phyloP scores from a whole-genome alignment of 2,888 invertebrate genomes.

The Bruchidius siliquastri region DNA sequence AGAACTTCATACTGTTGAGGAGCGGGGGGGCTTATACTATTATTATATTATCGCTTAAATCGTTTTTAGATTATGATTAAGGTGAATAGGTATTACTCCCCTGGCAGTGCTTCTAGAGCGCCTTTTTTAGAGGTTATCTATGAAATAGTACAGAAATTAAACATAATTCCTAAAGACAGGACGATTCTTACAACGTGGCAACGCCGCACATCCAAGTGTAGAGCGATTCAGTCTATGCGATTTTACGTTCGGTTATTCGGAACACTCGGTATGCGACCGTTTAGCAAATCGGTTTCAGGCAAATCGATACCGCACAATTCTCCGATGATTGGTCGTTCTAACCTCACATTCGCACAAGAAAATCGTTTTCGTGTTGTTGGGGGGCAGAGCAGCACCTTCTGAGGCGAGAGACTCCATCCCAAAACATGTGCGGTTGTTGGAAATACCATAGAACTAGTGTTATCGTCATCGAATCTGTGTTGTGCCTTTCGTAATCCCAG shows the following conservation, averaged over 20 bases:
- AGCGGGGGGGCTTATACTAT: too few relatives aligned
- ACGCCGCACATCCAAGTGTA: background rate
- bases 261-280: slow-evolving; percentile 22
- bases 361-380: background rate
- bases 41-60: too few relatives aligned
- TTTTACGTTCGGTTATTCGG: background rate
- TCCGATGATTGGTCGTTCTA: slow-evolving; percentile 24
- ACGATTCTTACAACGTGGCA: background rate
- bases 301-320: slow-evolving; percentile 3
- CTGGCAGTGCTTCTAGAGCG: too few relatives aligned
- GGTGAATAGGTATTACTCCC: too few relatives aligned
- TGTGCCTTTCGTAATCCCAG: slow-evolving; percentile 6
- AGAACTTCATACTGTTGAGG: too few relatives aligned
- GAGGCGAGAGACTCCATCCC: background rate
- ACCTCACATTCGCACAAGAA: slow-evolving; percentile 10
- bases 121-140: too few relatives aligned
- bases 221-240: background rate
- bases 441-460: slow-evolving; percentile 14
- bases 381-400: background rate
- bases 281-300: background rate
- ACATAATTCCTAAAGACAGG: background rate
- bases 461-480: slow-evolving; percentile 15
- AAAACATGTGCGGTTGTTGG: slow-evolving; percentile 16
- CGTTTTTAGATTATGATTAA: too few relatives aligned
- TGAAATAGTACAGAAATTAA: too few relatives aligned